Percentiles rank a stretch among this genome's conserved stretches.
Conservation (phyloP, 2,888 invertebrate genomes). For the Druceiella hillmani region DNA sequence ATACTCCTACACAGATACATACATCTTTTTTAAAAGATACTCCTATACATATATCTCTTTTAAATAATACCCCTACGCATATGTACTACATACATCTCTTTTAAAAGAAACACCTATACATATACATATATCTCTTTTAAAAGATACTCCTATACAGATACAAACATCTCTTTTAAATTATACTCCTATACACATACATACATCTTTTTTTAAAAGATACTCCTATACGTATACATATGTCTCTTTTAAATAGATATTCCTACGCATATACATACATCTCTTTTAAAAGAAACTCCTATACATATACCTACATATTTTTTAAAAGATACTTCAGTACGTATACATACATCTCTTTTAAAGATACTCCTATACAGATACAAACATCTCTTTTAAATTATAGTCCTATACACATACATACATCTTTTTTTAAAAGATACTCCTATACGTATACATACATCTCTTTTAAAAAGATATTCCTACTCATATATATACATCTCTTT, state of each 20-base stretch:
- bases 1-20: constrained; percentile 2
- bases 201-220: neutral
- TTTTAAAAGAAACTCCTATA: neutral
- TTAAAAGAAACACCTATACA: neutral
- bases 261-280: constrained; percentile 2
- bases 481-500: neutral
- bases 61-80: neutral
- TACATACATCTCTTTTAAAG: neutral
- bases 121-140: neutral
- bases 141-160: neutral
- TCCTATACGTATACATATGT: neutral
- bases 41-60: neutral
- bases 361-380: neutral
- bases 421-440: neutral
- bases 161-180: neutral
- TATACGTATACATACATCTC: neutral
- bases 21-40: constrained; percentile 1
- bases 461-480: neutral
- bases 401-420: neutral
- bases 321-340: neutral
- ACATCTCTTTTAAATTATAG: neutral
- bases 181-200: neutral
- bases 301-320: neutral
- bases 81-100: too few relatives aligned
- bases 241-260: neutral